Conservation (phyloP, 1,140 invertebrate genomes). For the Olivierus martensii region DNA sequence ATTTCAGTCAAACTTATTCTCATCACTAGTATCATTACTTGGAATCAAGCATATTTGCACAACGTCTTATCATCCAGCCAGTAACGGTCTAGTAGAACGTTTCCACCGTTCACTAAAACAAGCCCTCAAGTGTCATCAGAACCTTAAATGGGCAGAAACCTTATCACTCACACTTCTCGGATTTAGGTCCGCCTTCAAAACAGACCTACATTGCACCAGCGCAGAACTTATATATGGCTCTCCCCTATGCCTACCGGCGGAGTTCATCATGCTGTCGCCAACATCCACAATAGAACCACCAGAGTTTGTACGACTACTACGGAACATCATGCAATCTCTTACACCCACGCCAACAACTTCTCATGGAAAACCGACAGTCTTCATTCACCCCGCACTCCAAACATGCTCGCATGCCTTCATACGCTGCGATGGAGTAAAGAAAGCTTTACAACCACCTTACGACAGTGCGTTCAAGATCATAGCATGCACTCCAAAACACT, state of each 20-base stretch:
- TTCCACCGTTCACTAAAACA: slow-evolving; percentile 32
- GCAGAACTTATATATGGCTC: slow-evolving; percentile 19
- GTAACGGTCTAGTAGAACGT: slow-evolving; percentile 24
- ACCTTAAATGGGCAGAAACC: neutral
- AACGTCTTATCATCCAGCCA: too few species aligned
- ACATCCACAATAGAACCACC: neutral
- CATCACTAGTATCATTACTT: neutral
- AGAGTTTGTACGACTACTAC: neutral
- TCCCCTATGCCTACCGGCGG: slow-evolving; percentile 12
- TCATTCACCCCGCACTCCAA: too few species aligned
- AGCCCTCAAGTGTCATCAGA: slow-evolving; percentile 12
- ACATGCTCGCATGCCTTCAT: too few species aligned
- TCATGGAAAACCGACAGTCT: neutral
- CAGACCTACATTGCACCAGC: slow-evolving; percentile 15
- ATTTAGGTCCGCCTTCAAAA: slow-evolving; percentile 18
- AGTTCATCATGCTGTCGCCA: slow-evolving; percentile 3
- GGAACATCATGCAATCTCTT: neutral
- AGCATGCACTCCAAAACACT: too few species aligned
- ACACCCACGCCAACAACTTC: neutral
- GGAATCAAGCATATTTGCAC: neutral
- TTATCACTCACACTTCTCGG: slow-evolving; percentile 27
- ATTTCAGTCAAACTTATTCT: neutral
- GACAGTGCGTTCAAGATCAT: too few species aligned
- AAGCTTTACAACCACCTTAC: too few species aligned
- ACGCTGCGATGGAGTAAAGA: too few species aligned